Evolutionary conservation across 2,888 invertebrate genomes (phyloP).

Genomic region (Drosophila setosimentum): DNA sequence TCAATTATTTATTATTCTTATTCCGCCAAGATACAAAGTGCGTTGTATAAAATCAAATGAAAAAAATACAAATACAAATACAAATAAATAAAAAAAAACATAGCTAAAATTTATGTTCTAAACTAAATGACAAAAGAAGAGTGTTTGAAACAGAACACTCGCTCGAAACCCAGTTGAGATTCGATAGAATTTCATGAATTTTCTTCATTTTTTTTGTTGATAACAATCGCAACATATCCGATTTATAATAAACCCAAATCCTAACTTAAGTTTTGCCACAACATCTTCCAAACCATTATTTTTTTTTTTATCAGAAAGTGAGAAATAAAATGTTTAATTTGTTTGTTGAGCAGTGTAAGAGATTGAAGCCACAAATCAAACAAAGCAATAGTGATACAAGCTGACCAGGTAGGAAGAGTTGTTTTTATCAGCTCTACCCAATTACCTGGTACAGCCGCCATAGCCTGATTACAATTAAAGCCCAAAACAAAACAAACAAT

Average conservation of each 20-base stretch:
- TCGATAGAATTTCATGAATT: conserved; percentile 37
- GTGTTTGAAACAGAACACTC: conserved; percentile 33
- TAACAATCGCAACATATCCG: conserved; percentile 72
- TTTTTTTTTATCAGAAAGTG: conserved; percentile 75
- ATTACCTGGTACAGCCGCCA: conserved; percentile 58
- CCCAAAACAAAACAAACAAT: conserved; percentile 28
- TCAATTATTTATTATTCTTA: conserved; percentile 70
- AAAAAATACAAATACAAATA: conserved; percentile 30
- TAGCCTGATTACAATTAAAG: conserved; percentile 66
- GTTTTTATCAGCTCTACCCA: conserved; percentile 23
- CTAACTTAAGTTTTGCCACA: conserved; percentile 27
- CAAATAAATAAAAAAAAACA: conserved; percentile 42
- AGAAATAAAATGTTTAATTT: conserved; percentile 52
- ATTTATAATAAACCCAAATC: conserved; percentile 14
- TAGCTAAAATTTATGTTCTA: conserved; percentile 66
- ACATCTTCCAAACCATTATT: conserved; percentile 16
- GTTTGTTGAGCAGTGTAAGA: conserved; percentile 54
- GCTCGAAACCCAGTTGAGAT: conserved; percentile 33
- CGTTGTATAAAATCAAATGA: conserved; percentile 48
- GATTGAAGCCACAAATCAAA: conserved; percentile 69
- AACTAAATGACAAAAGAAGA: conserved; percentile 32
- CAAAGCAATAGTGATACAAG: conserved; percentile 75
- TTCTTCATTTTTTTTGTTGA: conserved; percentile 44
- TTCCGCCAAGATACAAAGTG: conserved; percentile 41
- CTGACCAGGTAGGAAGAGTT: conserved; percentile 45